These are phyloP conservation scores for Dallia pectoralis DNA, from an alignment of 2,797 vertebrate species.

Conservation along the genomic window DNA sequence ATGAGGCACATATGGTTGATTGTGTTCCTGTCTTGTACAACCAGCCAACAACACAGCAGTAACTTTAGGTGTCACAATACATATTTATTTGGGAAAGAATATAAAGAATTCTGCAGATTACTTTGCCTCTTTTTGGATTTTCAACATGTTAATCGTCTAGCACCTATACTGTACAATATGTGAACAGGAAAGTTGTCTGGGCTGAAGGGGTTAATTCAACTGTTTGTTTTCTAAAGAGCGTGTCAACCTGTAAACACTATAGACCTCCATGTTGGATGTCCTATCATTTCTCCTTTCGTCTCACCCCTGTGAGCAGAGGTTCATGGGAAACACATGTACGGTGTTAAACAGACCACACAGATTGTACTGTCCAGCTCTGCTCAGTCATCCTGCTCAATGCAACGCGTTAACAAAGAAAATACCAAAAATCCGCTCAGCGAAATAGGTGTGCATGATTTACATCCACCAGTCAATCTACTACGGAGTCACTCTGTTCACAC, in stretches of 20 bases:
- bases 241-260: not conserved
- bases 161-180: no score
- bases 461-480: not conserved
- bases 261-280: not conserved
- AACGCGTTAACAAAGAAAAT: not conserved
- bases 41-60: constrained; percentile 22
- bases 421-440: not conserved
- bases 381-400: constrained; percentile 19
- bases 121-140: not conserved
- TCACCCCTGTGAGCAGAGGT: constrained; percentile 18
- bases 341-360: constrained; percentile 52
- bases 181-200: no score
- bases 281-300: not conserved
- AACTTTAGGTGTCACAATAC: constrained; percentile 19
- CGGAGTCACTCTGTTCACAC: constrained; percentile 15
- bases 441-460: constrained; percentile 10
- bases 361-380: constrained; percentile 35
- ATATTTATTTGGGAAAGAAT: constrained; percentile 12
- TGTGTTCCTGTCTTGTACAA: constrained; percentile 24
- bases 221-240: not conserved
- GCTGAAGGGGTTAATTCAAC: not conserved
- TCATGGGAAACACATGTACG: constrained; percentile 53
- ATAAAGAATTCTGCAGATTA: not conserved
- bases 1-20: constrained; percentile 36
- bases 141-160: not conserved